Evolutionary conservation across 2,888 invertebrate species (phyloP).

Genomic region (Cylloceria caligata): DNA sequence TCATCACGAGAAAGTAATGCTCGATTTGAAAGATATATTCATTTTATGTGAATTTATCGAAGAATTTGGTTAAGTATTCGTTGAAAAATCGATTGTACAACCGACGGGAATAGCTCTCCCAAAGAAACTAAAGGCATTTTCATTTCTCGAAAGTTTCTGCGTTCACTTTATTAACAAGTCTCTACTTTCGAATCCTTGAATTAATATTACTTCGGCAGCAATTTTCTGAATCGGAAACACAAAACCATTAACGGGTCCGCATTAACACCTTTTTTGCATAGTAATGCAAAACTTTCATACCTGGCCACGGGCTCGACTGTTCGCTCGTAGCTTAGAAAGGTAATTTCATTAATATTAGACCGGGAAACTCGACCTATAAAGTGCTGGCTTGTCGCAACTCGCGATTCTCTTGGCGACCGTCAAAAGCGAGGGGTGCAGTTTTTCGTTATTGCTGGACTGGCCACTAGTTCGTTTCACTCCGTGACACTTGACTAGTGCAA

Average conservation of each 20-base stretch:
- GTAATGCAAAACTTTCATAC: neutral
- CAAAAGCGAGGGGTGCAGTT: conserved; percentile 35
- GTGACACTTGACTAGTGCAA: conserved; percentile 57
- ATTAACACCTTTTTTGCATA: neutral
- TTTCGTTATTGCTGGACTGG: conserved; percentile 32
- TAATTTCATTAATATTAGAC: conserved; percentile 65
- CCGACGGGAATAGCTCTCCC: too few relatives aligned
- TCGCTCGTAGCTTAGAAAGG: conserved; percentile 22
- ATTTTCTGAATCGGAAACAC: neutral
- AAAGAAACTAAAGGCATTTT: too few relatives aligned
- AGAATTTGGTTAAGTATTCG: neutral
- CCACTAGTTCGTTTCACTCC: conserved; percentile 26
- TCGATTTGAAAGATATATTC: neutral
- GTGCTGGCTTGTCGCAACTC: conserved; percentile 41
- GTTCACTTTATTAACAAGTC: neutral
- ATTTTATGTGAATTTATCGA: neutral
- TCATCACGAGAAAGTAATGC: neutral
- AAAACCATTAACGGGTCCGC: neutral
- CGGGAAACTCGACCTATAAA: conserved; percentile 66
- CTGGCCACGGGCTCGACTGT: conserved; percentile 21
- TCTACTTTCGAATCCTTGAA: neutral
- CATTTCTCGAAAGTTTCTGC: too few relatives aligned
- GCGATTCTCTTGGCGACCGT: conserved; percentile 30
- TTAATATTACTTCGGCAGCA: neutral
- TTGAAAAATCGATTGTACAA: too few relatives aligned